A percentile compares a stretch with the other conserved stretches of the same genome.
Conservation (phyloP, 2,797 vertebrate species). For the Enteromius treurensis region DNA sequence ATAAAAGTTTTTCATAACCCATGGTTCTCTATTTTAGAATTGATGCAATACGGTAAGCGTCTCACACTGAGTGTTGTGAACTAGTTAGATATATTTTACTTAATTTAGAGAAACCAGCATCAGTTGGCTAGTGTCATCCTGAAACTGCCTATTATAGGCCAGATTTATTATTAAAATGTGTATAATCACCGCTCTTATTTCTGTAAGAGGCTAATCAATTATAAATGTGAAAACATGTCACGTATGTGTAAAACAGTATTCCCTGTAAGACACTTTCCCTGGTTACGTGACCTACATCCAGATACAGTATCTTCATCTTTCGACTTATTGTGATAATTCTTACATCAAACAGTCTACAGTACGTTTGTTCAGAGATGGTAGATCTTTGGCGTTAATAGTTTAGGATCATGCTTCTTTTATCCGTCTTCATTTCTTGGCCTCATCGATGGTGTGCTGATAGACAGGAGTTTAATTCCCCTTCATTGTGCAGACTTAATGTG, state of each 20-base stretch:
- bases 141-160: neutral
- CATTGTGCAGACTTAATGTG: conserved; percentile 36
- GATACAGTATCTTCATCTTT: conserved; percentile 13
- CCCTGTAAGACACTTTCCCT: neutral
- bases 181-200: conserved; percentile 12
- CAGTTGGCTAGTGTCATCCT: neutral
- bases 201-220: conserved; percentile 17
- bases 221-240: conserved; percentile 40
- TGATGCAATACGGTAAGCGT: neutral
- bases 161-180: neutral
- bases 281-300: conserved; percentile 24
- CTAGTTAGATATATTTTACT: neutral
- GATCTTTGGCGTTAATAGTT: conserved; percentile 37
- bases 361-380: conserved; percentile 38
- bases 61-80: neutral
- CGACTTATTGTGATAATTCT: conserved; percentile 44
- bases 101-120: neutral
- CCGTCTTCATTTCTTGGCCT: conserved; percentile 12
- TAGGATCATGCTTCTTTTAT: conserved; percentile 26
- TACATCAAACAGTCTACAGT: conserved; percentile 44
- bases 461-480: conserved; percentile 48
- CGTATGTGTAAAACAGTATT: conserved; percentile 23
- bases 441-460: conserved; percentile 39
- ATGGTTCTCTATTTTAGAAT: neutral
- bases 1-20: neutral